Conservation (phyloP, 2,113 vertebrate species). For the human region DNA sequence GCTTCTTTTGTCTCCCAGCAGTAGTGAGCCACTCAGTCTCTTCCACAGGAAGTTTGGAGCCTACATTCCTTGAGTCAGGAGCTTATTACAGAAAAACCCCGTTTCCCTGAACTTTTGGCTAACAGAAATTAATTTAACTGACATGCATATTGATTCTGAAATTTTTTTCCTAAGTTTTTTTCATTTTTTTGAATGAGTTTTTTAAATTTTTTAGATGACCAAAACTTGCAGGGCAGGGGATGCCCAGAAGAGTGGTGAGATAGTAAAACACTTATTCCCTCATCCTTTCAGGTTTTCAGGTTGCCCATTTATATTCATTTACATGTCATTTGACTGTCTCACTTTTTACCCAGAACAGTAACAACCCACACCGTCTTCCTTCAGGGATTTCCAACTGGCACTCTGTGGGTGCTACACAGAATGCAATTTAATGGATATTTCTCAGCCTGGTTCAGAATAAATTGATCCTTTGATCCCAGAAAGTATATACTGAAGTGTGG, state of each 20-base stretch:
- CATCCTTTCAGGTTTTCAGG: conserved; percentile 12
- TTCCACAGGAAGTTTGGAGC: conserved; percentile 18
- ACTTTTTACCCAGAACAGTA: conserved; percentile 56
- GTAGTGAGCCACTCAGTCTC: conserved; percentile 5
- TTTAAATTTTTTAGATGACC: conserved; percentile 45
- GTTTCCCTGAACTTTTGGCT: conserved; percentile 39
- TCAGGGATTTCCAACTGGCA: conserved; percentile 53
- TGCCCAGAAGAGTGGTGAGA: conserved; percentile 17
- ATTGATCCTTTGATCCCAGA: conserved; percentile 61
- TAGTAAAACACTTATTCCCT: conserved; percentile 36
- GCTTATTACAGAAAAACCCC: conserved; percentile 49
- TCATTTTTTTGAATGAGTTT: not conserved
- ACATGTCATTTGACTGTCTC: conserved; percentile 35
- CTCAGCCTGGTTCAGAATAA: conserved; percentile 64
- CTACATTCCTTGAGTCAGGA: conserved; percentile 61
- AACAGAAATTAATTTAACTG: conserved; percentile 63
- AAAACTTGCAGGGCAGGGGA: conserved; percentile 9
- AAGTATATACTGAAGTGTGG: conserved; percentile 67
- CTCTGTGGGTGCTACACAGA: conserved; percentile 45
- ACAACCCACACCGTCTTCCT: conserved; percentile 54
- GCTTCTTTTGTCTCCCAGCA: conserved; percentile 32
- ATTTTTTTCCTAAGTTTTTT: conserved; percentile 41
- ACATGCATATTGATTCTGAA: conserved; percentile 51
- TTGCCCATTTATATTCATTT: conserved; percentile 34
- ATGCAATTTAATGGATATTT: conserved; percentile 63